Evolutionary conservation across 2,113 vertebrate genomes (phyloP).

Genomic region (Chionodraco myersi): DNA sequence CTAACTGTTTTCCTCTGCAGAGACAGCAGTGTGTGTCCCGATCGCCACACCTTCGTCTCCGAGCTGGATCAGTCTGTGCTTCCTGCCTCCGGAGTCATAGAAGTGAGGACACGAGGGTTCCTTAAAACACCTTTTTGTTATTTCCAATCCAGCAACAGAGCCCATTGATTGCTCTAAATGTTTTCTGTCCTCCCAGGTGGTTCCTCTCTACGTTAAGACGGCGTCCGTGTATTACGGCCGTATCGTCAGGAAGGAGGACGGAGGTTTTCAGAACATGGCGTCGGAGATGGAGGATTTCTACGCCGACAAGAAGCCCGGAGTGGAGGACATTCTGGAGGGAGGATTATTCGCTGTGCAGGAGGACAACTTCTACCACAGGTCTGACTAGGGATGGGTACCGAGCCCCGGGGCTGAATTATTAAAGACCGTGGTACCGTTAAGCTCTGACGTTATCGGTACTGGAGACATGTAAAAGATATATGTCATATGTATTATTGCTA

Average conservation of each 20-base stretch:
- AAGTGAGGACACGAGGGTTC: conserved; percentile 60
- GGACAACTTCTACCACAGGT: conserved; percentile 78
- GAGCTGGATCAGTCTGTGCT: conserved; percentile 71
- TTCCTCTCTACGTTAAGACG: conserved; percentile 80
- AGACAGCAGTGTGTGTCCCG: conserved; percentile 69
- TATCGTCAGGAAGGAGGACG: conserved; percentile 60
- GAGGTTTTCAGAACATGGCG: conserved; percentile 58
- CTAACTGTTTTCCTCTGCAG: conserved; percentile 47
- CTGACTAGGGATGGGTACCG: neutral
- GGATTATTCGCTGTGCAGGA: conserved; percentile 78
- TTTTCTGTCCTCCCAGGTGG: conserved; percentile 61
- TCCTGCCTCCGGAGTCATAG: conserved; percentile 66
- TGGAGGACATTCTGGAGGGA: conserved; percentile 63
- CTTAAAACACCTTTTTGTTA: no score
- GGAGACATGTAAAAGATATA: no score
- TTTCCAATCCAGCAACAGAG: no score
- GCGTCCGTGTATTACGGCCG: conserved; percentile 78
- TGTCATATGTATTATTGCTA: no score
- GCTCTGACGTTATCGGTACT: no score
- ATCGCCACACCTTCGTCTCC: conserved; percentile 75
- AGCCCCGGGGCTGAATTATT: no score
- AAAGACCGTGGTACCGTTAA: no score
- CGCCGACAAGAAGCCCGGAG: conserved; percentile 50
- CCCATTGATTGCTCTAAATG: no score
- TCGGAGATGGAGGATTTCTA: conserved; percentile 74